Evolutionary conservation across 2,113 vertebrate genomes (phyloP), one percentile per base, ranked within the genome.

Genomic region (Crotalus tigris): DNA sequence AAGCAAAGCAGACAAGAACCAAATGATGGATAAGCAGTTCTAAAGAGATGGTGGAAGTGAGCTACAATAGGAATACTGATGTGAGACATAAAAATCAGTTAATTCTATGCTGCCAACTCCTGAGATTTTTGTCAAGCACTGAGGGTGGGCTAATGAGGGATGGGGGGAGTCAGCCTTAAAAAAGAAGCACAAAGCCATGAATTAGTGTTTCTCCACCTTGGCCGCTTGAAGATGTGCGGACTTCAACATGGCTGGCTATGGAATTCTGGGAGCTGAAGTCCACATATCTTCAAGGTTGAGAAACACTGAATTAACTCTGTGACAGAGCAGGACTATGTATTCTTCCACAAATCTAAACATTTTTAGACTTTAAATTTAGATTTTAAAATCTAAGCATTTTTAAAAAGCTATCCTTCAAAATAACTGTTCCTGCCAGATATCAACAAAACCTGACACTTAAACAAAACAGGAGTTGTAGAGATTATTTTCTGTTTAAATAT

Each of bases 1-100:
- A 61, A 89, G 94, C 1, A 55, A 90, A 94, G 94, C 0, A 91
- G 94, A 75, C 91, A 59, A 91, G 93, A 93, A 92, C 39, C n/a
- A 97, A 95, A 1, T 58, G 39, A 54, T 29, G 39, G 39, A 3
- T 39, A 26, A 23, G 39, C 5, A 8, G 13, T 58, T 51, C 19
- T 49, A 15, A 33, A 61, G n/a, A 33, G 57, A 17, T n/a, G 46
- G 89, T 15, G 59, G 89, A 39, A 19, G 7, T 17, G 17, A 69
- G 58, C 39, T 4, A 33, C 3, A 17, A 49, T 39, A 58, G 17
- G 29, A 5, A 2, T 13, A 51, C 57, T 87, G 46, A 61, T 24
- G 85, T 7, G 39, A 23, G 26, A 91, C 8, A 23, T 49, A 24
- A 81, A 64, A 64, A 21, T 12, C 29, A 23, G 21, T 8, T 33